Conservation (phyloP, 2,797 vertebrate genomes). For the Lophotriccus pileatus region DNA sequence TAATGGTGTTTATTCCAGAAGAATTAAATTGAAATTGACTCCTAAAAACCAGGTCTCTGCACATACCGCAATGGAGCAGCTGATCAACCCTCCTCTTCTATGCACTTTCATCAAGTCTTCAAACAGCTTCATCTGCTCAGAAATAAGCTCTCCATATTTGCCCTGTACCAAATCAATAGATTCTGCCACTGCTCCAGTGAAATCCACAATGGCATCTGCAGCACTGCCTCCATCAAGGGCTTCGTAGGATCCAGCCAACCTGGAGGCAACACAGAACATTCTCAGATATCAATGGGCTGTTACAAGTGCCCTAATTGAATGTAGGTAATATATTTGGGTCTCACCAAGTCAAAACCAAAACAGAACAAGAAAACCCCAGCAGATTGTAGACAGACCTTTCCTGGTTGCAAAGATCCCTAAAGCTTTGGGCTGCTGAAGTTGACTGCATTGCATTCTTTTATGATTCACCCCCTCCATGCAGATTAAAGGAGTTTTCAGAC, state of each 20-base stretch:
- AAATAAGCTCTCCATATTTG: conserved; percentile 66
- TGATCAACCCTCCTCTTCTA: conserved; percentile 86
- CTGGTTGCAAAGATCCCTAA: background rate
- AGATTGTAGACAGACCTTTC: background rate
- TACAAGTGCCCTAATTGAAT: background rate
- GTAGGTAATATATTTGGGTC: background rate
- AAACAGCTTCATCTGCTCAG: conserved; percentile 83
- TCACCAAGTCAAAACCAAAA: background rate
- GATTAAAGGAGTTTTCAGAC: background rate
- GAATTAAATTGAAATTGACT: background rate
- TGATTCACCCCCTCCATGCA: background rate
- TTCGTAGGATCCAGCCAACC: conserved; percentile 90
- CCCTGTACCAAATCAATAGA: conserved; percentile 80
- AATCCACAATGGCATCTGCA: conserved; percentile 92
- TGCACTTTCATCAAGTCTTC: conserved; percentile 85
- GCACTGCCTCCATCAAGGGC: conserved; percentile 90
- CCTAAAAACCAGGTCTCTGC: background rate
- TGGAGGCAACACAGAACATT: conserved; percentile 46
- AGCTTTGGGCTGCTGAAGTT: background rate
- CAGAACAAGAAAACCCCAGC: background rate
- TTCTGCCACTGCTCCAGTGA: conserved; percentile 90
- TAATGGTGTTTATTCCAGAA: background rate
- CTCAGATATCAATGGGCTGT: background rate
- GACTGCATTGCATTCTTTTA: background rate
- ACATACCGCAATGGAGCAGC: conserved; percentile 87